Percentiles rank a stretch among this genome's conserved stretches.
phyloP scores from a whole-genome alignment of 2,888 invertebrate genomes.

The Calameuta filiformis region DNA sequence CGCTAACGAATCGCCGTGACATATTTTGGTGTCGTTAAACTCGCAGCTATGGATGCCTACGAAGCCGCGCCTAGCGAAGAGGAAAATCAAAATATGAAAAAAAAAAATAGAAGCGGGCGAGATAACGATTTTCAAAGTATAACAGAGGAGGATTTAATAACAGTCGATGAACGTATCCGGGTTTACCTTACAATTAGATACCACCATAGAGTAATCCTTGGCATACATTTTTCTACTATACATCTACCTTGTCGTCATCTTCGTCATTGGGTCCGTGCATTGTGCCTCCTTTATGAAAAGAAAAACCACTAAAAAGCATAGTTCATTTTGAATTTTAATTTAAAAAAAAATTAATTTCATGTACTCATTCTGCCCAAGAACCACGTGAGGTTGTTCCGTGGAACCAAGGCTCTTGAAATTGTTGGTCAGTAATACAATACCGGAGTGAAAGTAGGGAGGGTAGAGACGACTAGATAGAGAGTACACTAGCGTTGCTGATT shows the following conservation, averaged over 20 bases:
- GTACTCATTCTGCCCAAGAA: background rate
- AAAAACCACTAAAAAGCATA: background rate
- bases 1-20: conserved; percentile 60
- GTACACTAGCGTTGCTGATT: background rate
- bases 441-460: conserved; percentile 38
- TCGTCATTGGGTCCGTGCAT: background rate
- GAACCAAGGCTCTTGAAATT: background rate
- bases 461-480: background rate
- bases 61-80: background rate
- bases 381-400: background rate
- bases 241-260: background rate
- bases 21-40: conserved; percentile 57
- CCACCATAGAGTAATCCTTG: background rate
- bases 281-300: background rate
- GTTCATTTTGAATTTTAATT: background rate
- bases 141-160: background rate
- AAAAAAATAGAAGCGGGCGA: background rate
- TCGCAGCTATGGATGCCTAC: background rate
- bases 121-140: background rate
- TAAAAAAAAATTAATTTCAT: background rate
- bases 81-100: background rate
- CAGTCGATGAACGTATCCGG: background rate
- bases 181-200: background rate
- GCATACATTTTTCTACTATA: background rate
- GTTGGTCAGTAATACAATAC: conserved; percentile 42